Conservation (phyloP, 1,140 invertebrate genomes). For the Euwallacea similis region DNA sequence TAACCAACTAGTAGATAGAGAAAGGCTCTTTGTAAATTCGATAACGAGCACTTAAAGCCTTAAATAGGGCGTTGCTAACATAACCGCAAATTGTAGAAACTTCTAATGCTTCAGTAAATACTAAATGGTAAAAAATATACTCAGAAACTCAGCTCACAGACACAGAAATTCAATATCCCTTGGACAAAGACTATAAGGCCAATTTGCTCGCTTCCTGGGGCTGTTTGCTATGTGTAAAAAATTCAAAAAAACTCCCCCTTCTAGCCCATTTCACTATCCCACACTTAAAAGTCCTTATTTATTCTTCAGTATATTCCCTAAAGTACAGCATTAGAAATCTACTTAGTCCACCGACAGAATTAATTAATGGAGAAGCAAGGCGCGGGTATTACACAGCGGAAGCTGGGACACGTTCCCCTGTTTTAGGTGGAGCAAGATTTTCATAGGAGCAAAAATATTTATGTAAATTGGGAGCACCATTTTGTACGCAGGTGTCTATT, state of each 20-base stretch:
- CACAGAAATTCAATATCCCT: too few relatives aligned
- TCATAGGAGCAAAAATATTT: conserved; percentile 27
- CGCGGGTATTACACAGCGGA: conserved; percentile 29
- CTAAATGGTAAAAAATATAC: too few relatives aligned
- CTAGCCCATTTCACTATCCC: too few relatives aligned
- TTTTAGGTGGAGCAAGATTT: conserved; percentile 26
- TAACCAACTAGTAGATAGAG: too few relatives aligned
- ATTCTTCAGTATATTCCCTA: conserved; percentile 33
- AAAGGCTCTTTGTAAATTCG: too few relatives aligned
- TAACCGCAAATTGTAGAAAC: neutral
- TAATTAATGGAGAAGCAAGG: conserved; percentile 36
- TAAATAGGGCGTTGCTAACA: neutral
- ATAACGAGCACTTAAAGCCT: neutral
- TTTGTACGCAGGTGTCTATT: conserved; percentile 24
- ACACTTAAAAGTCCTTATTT: conserved; percentile 26
- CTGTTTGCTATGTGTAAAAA: too few relatives aligned
- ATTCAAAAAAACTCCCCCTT: too few relatives aligned
- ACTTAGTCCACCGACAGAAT: conserved; percentile 36
- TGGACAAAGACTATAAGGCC: too few relatives aligned
- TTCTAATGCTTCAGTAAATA: too few relatives aligned
- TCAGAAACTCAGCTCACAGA: too few relatives aligned
- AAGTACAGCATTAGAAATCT: conserved; percentile 37
- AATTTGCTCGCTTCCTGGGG: too few relatives aligned
- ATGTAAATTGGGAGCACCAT: conserved; percentile 19
- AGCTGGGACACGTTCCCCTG: conserved; percentile 24